Base-by-base conservation (phyloP, 1,140 invertebrate genomes). In the honey bee (Apis mellifera) region DNA sequence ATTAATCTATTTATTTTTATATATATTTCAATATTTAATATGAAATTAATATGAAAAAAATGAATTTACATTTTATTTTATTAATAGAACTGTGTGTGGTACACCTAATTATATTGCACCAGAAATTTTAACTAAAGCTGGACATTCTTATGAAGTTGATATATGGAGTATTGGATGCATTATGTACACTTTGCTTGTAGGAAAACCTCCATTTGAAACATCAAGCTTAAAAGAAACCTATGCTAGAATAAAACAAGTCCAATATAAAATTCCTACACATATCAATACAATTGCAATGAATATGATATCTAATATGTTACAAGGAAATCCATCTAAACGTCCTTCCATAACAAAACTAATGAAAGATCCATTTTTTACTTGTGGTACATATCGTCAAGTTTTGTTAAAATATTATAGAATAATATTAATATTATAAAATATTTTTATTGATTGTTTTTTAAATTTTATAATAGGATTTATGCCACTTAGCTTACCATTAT, bases 101-200 rank as follows among this genome's bases (percentile, higher is more conserved):
- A 99, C 99, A n/a, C 98, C 99, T 9, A 99, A 99, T 93, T 99
- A 99, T 90, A 99, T 99, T 89, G 98, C 99, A 12, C 99, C 99
- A 17, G 99, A 99, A 94, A 98, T 99, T 81, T 93, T 99, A 73
- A 97, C 96, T 42, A 99, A 99, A 94, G 97, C 97, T 90, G 98
- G 98, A 0, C 98, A 99, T 93, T 98, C 98, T 21, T 99, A 97
- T 93, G 98, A 99, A 95, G 98, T 99, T 17, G 99, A 99, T 94
- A 96, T 99, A 70, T 99, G 99, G 99, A 99, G 98, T 54, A 96
- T 99, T 89, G 98, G 99, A 9, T 99, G 97, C 93, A 98, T 98
- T 86, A 97, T 98, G 97, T 99, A 98, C 92, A 99, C 98, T 5
- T 93, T 99, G 78, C 94, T 99, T 7, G 97, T 99, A 66, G 99